Conservation (phyloP, 1,140 invertebrate species). For the Drosophila teissieri region DNA sequence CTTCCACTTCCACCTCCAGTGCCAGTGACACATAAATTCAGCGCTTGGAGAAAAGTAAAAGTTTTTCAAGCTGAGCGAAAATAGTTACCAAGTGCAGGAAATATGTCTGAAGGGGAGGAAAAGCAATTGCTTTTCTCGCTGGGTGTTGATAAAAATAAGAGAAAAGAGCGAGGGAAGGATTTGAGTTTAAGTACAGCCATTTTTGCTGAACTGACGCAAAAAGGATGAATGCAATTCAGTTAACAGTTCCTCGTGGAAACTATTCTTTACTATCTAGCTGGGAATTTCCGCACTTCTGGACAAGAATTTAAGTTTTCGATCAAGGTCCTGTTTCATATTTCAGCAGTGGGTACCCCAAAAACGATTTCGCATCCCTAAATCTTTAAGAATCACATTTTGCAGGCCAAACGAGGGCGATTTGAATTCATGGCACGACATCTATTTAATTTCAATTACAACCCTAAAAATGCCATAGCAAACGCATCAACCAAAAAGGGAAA, state of each 20-base stretch:
- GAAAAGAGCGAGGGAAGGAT: background rate
- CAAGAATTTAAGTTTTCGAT: background rate
- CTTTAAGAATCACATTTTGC: constrained; percentile 45
- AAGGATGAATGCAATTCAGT: constrained; percentile 1
- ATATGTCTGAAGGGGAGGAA: constrained; percentile 24
- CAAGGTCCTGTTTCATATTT: background rate
- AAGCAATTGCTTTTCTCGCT: constrained; percentile 33
- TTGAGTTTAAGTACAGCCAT: background rate
- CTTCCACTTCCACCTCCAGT: constrained; percentile 42
- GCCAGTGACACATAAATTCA: constrained; percentile 59
- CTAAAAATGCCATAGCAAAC: constrained; percentile 73
- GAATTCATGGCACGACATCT: constrained; percentile 82
- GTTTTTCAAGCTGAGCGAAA: constrained; percentile 40
- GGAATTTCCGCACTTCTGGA: background rate
- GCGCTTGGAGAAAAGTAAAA: constrained; percentile 45
- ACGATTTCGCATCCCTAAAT: constrained; percentile 28
- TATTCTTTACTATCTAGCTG: background rate
- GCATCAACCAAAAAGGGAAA: constrained; percentile 68
- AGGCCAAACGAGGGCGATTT: constrained; percentile 53
- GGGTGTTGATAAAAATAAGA: constrained; percentile 19
- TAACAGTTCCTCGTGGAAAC: background rate
- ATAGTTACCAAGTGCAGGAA: constrained; percentile 25
- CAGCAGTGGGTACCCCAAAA: background rate
- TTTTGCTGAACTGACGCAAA: background rate
- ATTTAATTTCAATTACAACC: constrained; percentile 83